Evolutionary conservation across 2,888 invertebrate species (phyloP).

Genomic region (Xylota segnis): DNA sequence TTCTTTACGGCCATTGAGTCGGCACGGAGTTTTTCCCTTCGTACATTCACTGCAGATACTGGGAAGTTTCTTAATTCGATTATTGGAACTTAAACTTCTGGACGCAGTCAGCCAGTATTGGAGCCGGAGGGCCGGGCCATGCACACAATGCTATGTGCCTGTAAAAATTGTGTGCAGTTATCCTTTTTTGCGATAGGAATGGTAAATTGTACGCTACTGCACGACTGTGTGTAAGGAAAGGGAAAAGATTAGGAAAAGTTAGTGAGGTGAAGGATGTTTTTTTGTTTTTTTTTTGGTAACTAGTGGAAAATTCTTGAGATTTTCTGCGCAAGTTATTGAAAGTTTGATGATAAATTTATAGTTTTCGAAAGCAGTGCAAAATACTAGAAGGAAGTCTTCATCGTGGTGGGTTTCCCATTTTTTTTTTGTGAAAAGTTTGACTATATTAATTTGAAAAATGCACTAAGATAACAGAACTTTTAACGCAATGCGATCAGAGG

Average conservation of each 20-base stretch:
- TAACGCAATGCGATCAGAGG: slow-evolving; percentile 64
- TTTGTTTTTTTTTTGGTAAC: slow-evolving; percentile 12
- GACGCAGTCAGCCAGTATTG: slow-evolving; percentile 52
- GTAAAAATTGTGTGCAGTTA: not conserved
- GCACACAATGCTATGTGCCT: slow-evolving; percentile 35
- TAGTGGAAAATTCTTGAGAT: slow-evolving; percentile 44
- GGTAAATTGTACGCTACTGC: not conserved
- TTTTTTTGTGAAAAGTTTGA: slow-evolving; percentile 47
- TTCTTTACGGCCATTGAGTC: slow-evolving; percentile 33
- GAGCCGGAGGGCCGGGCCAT: not conserved
- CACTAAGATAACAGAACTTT: slow-evolving; percentile 71
- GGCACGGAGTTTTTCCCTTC: slow-evolving; percentile 13
- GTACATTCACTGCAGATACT: slow-evolving; percentile 65
- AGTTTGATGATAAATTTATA: slow-evolving; percentile 77
- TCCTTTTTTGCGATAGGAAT: slow-evolving; percentile 7
- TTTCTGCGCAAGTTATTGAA: slow-evolving; percentile 72
- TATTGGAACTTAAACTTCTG: slow-evolving; percentile 71
- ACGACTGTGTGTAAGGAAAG: slow-evolving; percentile 25
- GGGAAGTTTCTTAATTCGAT: slow-evolving; percentile 73
- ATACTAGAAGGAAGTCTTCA: slow-evolving; percentile 33
- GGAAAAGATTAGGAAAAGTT: slow-evolving; percentile 64
- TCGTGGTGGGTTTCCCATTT: slow-evolving; percentile 14
- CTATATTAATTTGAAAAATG: slow-evolving; percentile 75
- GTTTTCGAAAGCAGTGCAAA: slow-evolving; percentile 69
- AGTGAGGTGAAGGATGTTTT: slow-evolving; percentile 54